Evolutionary conservation across 2,888 invertebrate species (phyloP), one percentile per base, ranked within the genome.

Genomic region (Chelonus formosanus): DNA sequence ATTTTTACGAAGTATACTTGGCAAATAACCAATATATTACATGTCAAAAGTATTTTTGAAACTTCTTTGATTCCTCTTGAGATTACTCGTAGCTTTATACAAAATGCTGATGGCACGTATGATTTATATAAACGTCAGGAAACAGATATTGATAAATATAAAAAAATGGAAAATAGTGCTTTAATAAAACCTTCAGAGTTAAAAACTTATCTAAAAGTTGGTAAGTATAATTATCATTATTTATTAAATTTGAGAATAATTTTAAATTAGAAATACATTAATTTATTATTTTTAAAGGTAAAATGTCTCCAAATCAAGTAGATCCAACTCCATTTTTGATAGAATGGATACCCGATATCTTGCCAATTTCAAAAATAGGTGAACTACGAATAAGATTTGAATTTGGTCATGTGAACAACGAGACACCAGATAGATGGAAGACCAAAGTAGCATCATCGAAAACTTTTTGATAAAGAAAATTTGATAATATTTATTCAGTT

Each of bases 301-400:
- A 85, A 72, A 86, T 85, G 43, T 83, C 86, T 35, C 82, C 85
- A 44, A 86, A 87, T 74, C 87, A 88, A 76, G 85, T 86, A 64
- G 88, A 90, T 57, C 88, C 88, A 69, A 90, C 87, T 63, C 90
- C 89, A 20, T 90, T 93, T 77, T 85, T 90, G 36, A 89, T 94
- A 52, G 91, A 92, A 78, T 94, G 93, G 93, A 90, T 90, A 67
- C 92, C 92, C 0, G 90, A 91, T 77, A 88, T 92, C 63, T 85
- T 91, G 60, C 90, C 90, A 4, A 85, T 87, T 70, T 90, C 90
- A 44, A 88, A 89, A 74, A 89, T 92, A 70, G 93, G 93, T 5
- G 90, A 92, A 78, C 84, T 94, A 65, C 86, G 89, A 69, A 86
- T 94, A 63, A 88, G 88, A 72, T 93, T 92, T 79, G 89, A 91